These are phyloP conservation scores for Nymphalis urticae DNA, from an alignment of 2,888 invertebrate genomes.

Conservation along the genomic window DNA sequence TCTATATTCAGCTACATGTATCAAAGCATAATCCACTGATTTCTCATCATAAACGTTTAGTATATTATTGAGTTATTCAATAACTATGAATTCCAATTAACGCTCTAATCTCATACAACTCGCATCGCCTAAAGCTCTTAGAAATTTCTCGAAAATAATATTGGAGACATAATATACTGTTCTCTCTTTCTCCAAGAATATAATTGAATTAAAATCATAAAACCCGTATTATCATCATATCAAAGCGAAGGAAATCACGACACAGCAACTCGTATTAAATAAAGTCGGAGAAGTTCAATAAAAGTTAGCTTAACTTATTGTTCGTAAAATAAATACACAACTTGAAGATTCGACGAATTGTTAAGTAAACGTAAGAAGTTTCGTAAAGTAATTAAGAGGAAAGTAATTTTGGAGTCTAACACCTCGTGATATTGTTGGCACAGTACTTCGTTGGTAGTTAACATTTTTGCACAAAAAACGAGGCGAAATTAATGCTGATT, in stretches of 20 bases:
- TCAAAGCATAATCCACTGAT: too few relatives aligned
- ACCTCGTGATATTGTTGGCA: constrained; percentile 41
- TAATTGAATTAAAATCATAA: neutral
- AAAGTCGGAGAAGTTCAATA: constrained; percentile 7
- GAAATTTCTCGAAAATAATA: too few relatives aligned
- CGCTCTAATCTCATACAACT: too few relatives aligned
- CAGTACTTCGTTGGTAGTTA: neutral
- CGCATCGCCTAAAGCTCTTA: too few relatives aligned
- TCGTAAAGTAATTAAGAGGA: constrained; percentile 62
- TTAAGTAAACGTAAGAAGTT: constrained; percentile 56
- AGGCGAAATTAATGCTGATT: neutral
- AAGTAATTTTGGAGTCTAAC: constrained; percentile 64
- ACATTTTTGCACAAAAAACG: neutral
- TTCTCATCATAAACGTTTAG: too few relatives aligned
- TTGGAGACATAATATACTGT: too few relatives aligned
- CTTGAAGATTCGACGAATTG: constrained; percentile 47
- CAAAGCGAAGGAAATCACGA: constrained; percentile 10
- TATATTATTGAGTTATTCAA: too few relatives aligned
- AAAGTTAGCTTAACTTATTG: constrained; percentile 18
- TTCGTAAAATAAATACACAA: constrained; percentile 33
- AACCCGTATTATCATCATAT: neutral
- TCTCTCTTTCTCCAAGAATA: too few relatives aligned
- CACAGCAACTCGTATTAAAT: constrained; percentile 9
- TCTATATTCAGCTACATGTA: too few relatives aligned
- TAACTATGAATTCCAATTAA: too few relatives aligned